Evolutionary conservation across 2,888 invertebrate genomes (phyloP).

Genomic region (Hermaeophaga mercurialis): DNA sequence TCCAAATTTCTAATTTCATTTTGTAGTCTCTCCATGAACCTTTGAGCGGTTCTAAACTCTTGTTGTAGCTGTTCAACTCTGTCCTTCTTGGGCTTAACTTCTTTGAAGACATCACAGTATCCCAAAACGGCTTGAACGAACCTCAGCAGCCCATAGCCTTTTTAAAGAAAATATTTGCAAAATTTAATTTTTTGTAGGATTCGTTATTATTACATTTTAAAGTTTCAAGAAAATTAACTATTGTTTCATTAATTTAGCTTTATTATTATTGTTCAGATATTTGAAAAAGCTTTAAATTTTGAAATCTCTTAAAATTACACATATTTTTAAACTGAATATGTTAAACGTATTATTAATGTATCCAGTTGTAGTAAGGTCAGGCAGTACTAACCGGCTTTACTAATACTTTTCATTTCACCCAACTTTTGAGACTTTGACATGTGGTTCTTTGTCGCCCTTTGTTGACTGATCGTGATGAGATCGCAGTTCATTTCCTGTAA

Average conservation of each 20-base stretch:
- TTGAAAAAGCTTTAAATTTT: too few species aligned
- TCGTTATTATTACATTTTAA: background rate
- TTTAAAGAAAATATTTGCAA: background rate
- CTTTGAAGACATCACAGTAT: slow-evolving; percentile 87
- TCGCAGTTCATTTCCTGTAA: slow-evolving; percentile 88
- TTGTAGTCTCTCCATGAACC: slow-evolving; percentile 73
- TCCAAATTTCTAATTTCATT: slow-evolving; percentile 76
- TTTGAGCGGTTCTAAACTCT: slow-evolving; percentile 68
- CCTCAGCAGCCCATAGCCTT: slow-evolving; percentile 74
- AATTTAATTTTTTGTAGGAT: background rate
- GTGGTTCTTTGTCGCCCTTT: slow-evolving; percentile 72
- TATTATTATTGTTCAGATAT: too few species aligned
- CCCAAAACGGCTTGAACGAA: slow-evolving; percentile 86
- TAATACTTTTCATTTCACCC: slow-evolving; percentile 83
- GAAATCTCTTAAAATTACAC: too few species aligned
- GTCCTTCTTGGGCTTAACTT: slow-evolving; percentile 85
- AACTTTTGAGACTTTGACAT: slow-evolving; percentile 74
- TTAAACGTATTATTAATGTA: background rate
- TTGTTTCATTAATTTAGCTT: too few species aligned
- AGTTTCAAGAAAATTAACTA: too few species aligned
- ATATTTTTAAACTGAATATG: too few species aligned
- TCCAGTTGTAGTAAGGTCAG: background rate
- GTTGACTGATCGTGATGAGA: slow-evolving; percentile 72
- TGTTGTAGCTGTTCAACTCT: slow-evolving; percentile 77
- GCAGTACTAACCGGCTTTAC: slow-evolving; percentile 70